Conservation (phyloP, 2,888 invertebrate genomes). For the Mimas tiliae region DNA sequence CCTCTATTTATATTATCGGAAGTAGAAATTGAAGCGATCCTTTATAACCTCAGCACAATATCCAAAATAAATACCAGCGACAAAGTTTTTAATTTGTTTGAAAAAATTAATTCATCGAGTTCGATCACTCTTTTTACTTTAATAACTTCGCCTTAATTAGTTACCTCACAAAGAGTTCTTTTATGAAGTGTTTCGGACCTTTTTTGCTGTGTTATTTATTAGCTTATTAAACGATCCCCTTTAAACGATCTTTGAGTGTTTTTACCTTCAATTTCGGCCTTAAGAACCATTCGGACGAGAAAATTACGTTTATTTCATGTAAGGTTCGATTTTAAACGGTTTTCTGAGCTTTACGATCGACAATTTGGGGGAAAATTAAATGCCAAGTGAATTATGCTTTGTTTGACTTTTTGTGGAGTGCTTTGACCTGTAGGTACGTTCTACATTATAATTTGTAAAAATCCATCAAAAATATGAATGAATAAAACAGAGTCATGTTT, state of each 20-base stretch:
- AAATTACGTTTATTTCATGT: conserved; percentile 15
- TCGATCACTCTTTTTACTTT: conserved; percentile 46
- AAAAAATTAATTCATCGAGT: conserved; percentile 68
- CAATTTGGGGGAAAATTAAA: not conserved
- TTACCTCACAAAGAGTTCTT: conserved; percentile 47
- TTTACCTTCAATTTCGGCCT: conserved; percentile 49
- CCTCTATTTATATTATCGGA: not conserved
- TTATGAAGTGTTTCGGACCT: conserved; percentile 36
- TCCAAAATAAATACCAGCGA: conserved; percentile 51
- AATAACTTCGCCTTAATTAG: conserved; percentile 56
- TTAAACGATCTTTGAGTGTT: conserved; percentile 33
- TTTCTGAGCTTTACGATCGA: not conserved
- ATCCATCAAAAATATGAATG: not conserved
- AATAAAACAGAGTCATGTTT: not conserved
- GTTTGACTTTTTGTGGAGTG: not conserved
- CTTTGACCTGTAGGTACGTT: not conserved
- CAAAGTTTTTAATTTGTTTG: conserved; percentile 51
- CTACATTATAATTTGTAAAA: not conserved
- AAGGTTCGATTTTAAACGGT: conserved; percentile 11
- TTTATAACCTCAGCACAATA: conserved; percentile 30
- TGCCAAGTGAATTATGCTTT: not conserved
- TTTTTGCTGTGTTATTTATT: conserved; percentile 33
- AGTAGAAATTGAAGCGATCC: not conserved
- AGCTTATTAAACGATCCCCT: conserved; percentile 19
- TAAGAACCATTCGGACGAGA: conserved; percentile 12